A percentile compares a stretch with the other conserved stretches of the same genome.
phyloP scores from a whole-genome alignment of 2,888 invertebrate genomes.

The Aquatica leii region DNA sequence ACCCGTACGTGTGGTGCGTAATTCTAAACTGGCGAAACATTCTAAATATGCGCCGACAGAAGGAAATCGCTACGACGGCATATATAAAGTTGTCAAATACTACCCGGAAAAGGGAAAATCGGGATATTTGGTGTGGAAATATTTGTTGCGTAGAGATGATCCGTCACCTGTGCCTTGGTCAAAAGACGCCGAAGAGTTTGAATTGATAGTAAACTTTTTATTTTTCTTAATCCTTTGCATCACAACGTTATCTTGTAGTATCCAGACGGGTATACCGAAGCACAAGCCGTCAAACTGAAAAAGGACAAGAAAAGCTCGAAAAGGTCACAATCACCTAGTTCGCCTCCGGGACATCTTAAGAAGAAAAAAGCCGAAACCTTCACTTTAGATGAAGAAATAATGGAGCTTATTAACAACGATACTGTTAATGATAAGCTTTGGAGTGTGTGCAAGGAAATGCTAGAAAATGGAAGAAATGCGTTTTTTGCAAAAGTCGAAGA shows the following conservation, averaged over 20 bases:
- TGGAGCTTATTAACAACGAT: constrained; percentile 65
- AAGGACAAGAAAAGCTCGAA: too few species aligned
- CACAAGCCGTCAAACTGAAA: too few species aligned
- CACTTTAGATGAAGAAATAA: constrained; percentile 39
- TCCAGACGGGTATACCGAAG: constrained; percentile 77
- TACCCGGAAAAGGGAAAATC: constrained; percentile 80
- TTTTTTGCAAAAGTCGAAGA: constrained; percentile 72
- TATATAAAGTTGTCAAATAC: constrained; percentile 87
- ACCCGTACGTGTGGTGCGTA: constrained; percentile 82
- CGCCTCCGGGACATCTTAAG: constrained; percentile 26
- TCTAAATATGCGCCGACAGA: constrained; percentile 81
- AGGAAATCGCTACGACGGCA: constrained; percentile 83
- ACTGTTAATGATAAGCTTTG: constrained; percentile 71
- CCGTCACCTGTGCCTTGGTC: constrained; percentile 83
- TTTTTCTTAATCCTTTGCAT: too few species aligned
- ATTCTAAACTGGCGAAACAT: constrained; percentile 76
- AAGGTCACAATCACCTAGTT: too few species aligned
- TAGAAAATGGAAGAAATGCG: constrained; percentile 65
- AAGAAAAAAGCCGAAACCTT: constrained; percentile 39
- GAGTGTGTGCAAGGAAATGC: constrained; percentile 67
- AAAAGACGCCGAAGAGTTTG: constrained; percentile 68
- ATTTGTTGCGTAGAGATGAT: constrained; percentile 79
- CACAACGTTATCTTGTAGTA: constrained; percentile 61
- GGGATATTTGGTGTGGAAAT: constrained; percentile 83
- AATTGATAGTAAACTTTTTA: constrained; percentile 54